A percentile compares a stretch with the other conserved stretches of the same genome.
Evolutionary conservation across 2,797 vertebrate species (phyloP).

Genomic region (Danio tinwini): DNA sequence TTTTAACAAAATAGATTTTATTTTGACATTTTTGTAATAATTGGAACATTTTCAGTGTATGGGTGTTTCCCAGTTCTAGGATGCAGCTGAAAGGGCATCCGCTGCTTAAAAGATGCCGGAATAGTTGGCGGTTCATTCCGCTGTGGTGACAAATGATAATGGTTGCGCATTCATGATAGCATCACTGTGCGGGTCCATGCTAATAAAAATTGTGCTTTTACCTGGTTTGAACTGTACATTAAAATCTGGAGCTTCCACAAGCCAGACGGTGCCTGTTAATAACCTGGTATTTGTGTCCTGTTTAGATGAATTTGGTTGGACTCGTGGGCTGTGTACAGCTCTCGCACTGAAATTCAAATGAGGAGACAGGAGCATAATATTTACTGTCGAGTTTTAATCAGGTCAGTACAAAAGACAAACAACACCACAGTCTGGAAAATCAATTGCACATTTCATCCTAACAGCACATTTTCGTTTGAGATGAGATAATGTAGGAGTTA

Average conservation of each 20-base stretch:
- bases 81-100: too few species aligned
- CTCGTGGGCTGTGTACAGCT: not conserved
- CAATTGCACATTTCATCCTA: not conserved
- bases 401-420: slow-evolving; percentile 32
- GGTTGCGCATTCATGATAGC: not conserved
- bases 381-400: slow-evolving; percentile 36
- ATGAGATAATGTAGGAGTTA: not conserved
- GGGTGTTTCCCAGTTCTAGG: too few species aligned
- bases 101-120: too few species aligned
- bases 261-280: not conserved
- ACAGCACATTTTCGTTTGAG: not conserved
- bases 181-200: too few species aligned
- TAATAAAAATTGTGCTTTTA: not conserved
- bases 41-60: too few species aligned
- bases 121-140: too few species aligned
- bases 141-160: too few species aligned
- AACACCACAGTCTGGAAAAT: not conserved
- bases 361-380: slow-evolving; percentile 33
- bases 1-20: too few species aligned
- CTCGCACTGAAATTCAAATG: slow-evolving; percentile 36
- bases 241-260: not conserved
- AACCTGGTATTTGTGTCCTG: not conserved
- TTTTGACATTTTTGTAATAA: too few species aligned
- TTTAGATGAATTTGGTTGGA: slow-evolving; percentile 14
- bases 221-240: not conserved